Conservation (phyloP, 2,797 vertebrate species). For the Graptemys geographica region DNA sequence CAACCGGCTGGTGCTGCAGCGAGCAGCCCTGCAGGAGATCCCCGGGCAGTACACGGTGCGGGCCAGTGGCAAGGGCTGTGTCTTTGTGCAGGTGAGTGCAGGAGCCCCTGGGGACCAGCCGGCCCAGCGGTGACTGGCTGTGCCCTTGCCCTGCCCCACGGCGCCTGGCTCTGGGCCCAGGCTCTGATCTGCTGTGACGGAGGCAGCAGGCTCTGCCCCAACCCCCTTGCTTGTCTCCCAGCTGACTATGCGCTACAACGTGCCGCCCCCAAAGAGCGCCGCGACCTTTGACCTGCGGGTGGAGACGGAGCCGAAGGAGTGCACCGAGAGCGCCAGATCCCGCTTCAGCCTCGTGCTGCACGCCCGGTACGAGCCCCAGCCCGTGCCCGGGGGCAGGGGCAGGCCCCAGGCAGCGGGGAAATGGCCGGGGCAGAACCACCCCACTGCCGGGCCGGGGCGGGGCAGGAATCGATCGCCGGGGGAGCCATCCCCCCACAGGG, state of each 20-base stretch:
- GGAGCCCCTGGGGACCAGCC: background rate
- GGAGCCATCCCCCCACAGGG: background rate
- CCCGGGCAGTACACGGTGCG: slow-evolving; percentile 79
- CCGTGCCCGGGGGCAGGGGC: background rate
- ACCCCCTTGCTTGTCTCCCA: background rate
- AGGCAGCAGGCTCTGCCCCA: fast-evolving
- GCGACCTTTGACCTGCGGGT: background rate
- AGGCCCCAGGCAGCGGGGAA: background rate
- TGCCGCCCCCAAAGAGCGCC: background rate
- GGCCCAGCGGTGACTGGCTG: background rate
- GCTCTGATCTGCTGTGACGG: fast-evolving
- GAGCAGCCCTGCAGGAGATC: slow-evolving; percentile 71
- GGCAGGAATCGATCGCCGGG: background rate
- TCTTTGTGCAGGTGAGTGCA: slow-evolving; percentile 84
- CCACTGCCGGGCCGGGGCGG: background rate
- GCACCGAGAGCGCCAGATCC: fast-evolving
- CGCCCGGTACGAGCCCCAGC: slow-evolving; percentile 20
- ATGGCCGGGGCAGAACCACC: background rate
- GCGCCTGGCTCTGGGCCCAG: background rate
- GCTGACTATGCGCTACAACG: slow-evolving; percentile 51
- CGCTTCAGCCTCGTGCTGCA: background rate
- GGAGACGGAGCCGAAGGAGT: background rate
- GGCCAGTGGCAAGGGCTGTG: slow-evolving; percentile 82
- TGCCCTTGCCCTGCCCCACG: background rate
- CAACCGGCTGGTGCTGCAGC: slow-evolving; percentile 87